phyloP scores from a whole-genome alignment of 2,888 invertebrate genomes.

The Drosophila picticornis region DNA sequence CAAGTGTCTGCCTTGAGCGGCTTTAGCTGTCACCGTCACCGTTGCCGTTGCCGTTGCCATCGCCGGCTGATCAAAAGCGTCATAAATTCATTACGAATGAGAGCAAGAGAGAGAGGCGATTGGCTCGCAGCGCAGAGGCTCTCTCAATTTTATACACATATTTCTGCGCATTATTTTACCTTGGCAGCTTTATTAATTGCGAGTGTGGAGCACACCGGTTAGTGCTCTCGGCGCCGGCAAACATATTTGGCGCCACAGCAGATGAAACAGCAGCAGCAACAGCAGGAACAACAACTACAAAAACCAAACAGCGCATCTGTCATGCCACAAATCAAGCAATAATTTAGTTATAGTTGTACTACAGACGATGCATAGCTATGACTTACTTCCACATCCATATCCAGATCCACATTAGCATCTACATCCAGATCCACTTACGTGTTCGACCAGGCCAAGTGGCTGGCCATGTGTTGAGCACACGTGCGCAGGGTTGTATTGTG shows the following conservation, averaged over 20 bases:
- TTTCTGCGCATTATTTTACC: constrained; percentile 68
- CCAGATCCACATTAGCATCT: constrained; percentile 25
- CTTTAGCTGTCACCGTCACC: constrained; percentile 32
- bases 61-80: constrained; percentile 63
- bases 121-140: constrained; percentile 23
- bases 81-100: constrained; percentile 61
- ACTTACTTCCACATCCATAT: constrained; percentile 59
- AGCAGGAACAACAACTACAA: constrained; percentile 4
- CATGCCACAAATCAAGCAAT: constrained; percentile 62
- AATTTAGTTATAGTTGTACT: constrained; percentile 54
- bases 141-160: constrained; percentile 48
- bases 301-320: constrained; percentile 57
- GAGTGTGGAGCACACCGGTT: constrained; percentile 51
- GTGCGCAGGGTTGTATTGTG: constrained; percentile 49
- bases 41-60: constrained; percentile 25
- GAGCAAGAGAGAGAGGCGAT: constrained; percentile 13
- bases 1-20: constrained; percentile 24
- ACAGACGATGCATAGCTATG: constrained; percentile 33
- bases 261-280: constrained; percentile 20
- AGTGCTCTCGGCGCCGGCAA: constrained; percentile 61
- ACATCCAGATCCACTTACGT: constrained; percentile 36
- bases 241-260: constrained; percentile 25
- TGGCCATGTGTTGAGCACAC: constrained; percentile 67
- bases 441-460: constrained; percentile 35
- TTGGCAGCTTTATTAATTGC: constrained; percentile 75